Evolutionary conservation across 2,888 invertebrate genomes (phyloP).

Genomic region (Sussaba pulchella): DNA sequence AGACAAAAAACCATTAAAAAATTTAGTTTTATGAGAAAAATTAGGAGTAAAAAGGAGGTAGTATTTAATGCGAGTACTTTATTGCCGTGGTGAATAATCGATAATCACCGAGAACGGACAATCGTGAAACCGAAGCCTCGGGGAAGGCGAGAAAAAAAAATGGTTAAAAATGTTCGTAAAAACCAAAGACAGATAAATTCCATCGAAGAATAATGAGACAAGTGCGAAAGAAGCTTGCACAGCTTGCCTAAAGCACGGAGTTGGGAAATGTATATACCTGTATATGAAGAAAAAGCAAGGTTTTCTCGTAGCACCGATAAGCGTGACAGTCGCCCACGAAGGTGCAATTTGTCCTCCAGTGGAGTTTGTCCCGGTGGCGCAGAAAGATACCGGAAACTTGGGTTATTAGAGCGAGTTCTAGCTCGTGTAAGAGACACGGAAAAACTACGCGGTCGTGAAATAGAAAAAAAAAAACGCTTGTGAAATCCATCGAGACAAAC

Average conservation of each 20-base stretch:
- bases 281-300: not conserved
- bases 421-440: not conserved
- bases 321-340: conserved; percentile 34
- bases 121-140: not conserved
- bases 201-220: conserved; percentile 8
- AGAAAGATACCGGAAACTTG: conserved; percentile 41
- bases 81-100: too few species aligned
- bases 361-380: conserved; percentile 8
- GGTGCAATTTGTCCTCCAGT: conserved; percentile 48
- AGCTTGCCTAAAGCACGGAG: conserved; percentile 27
- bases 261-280: not conserved
- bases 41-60: too few species aligned
- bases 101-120: too few species aligned
- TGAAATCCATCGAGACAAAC: conserved; percentile 13
- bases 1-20: too few species aligned
- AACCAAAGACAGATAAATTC: conserved; percentile 40
- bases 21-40: too few species aligned
- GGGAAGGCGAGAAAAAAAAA: conserved; percentile 18
- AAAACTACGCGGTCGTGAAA: not conserved
- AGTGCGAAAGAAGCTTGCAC: too few species aligned
- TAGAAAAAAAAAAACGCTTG: conserved; percentile 12
- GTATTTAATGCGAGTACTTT: too few species aligned
- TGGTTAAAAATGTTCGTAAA: conserved; percentile 40
- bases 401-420: conserved; percentile 39
- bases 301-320: conserved; percentile 27